Conservation (phyloP, 2,888 invertebrate genomes). For the Eupithecia vulgata region DNA sequence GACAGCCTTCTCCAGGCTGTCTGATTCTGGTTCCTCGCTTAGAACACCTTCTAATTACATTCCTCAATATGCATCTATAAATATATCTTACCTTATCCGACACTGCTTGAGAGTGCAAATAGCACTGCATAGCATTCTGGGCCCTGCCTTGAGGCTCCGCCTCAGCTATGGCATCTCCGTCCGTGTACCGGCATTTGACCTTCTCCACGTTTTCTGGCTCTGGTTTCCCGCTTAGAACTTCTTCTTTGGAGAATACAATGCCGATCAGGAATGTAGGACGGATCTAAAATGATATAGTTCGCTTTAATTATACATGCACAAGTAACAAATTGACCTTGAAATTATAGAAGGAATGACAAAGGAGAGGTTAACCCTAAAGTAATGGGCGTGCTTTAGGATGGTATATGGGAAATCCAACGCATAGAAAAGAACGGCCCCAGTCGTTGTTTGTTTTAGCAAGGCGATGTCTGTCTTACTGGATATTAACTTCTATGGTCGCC, state of each 20-base stretch:
- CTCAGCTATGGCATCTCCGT: conserved; percentile 57
- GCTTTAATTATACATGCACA: neutral
- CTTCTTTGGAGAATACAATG: conserved; percentile 68
- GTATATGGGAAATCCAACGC: neutral
- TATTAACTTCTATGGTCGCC: neutral
- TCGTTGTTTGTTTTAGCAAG: neutral
- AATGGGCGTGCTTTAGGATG: neutral
- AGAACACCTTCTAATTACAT: conserved; percentile 62
- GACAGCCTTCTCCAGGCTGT: conserved; percentile 58
- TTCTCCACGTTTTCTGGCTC: conserved; percentile 52
- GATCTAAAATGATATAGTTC: conserved; percentile 61
- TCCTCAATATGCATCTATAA: neutral
- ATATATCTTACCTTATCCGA: conserved; percentile 82
- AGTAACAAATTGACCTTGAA: neutral
- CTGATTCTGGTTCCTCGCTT: conserved; percentile 61
- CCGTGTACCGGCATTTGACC: conserved; percentile 56
- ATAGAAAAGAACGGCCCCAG: neutral
- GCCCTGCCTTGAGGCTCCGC: conserved; percentile 61
- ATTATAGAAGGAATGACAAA: neutral
- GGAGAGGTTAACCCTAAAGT: neutral
- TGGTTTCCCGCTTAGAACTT: conserved; percentile 71
- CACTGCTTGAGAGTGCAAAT: conserved; percentile 78
- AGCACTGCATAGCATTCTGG: conserved; percentile 81
- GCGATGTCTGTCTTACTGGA: neutral
- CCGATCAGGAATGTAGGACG: conserved; percentile 83